A percentile compares a stretch with the other conserved stretches of the same genome.
Conservation (phyloP, 2,113 vertebrate species). For the Spermophilus dauricus region DNA sequence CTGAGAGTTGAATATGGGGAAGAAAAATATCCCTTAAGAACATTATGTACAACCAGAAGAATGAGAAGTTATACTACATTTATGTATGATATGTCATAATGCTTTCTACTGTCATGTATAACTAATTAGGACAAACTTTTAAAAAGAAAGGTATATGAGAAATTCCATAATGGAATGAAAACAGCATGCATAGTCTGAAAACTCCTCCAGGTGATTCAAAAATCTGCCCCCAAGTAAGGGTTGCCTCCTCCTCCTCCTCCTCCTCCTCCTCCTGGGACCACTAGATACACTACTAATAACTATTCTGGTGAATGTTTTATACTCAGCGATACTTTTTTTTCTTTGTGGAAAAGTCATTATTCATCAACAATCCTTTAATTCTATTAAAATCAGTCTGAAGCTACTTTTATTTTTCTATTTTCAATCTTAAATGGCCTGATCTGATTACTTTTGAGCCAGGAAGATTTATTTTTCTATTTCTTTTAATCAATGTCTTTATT, state of each 20-base stretch:
- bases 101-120: no score
- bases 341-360: constrained; percentile 26
- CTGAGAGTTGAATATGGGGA: neutral
- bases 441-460: constrained; percentile 40
- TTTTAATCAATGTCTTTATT: constrained; percentile 64
- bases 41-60: no score
- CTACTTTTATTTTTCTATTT: constrained; percentile 50
- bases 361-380: constrained; percentile 52
- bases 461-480: constrained; percentile 59
- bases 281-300: neutral
- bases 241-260: neutral
- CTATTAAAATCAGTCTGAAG: constrained; percentile 55
- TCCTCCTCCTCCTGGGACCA: neutral
- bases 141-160: neutral
- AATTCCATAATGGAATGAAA: neutral
- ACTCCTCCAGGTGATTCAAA: neutral
- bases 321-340: neutral
- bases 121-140: no score
- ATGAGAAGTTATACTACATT: no score
- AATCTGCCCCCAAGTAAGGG: neutral
- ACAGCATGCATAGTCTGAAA: neutral
- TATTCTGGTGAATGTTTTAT: neutral
- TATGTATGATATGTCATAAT: no score
- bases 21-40: neutral
- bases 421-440: constrained; percentile 56